Evolutionary conservation across 2,888 invertebrate species (phyloP).

Genomic region (Dolomedes plantarius): DNA sequence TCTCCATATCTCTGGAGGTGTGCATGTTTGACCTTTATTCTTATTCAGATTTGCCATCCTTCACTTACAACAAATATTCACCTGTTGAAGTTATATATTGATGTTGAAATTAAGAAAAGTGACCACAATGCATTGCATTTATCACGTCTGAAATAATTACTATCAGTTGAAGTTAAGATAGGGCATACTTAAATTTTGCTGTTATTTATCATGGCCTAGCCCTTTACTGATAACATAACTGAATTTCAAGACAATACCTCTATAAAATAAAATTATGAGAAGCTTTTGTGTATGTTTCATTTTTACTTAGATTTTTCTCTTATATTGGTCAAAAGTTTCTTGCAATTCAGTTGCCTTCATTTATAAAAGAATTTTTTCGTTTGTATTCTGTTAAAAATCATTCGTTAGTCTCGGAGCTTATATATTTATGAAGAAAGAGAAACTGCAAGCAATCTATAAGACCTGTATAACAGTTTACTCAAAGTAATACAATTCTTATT

Average conservation of each 20-base stretch:
- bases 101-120: constrained; percentile 7
- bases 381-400: too few species aligned
- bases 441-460: too few species aligned
- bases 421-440: too few species aligned
- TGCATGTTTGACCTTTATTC: neutral
- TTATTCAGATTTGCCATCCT: neutral
- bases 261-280: constrained; percentile 57
- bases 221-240: constrained; percentile 46
- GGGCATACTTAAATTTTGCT: constrained; percentile 30
- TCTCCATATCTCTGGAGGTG: too few species aligned
- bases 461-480: too few species aligned
- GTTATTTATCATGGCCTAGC: constrained; percentile 59
- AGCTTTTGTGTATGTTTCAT: constrained; percentile 6
- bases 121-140: constrained; percentile 28
- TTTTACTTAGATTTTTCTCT: too few species aligned
- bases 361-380: too few species aligned
- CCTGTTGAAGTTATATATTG: neutral
- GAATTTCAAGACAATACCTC: constrained; percentile 48
- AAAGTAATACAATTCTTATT: too few species aligned
- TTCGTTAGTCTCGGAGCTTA: too few species aligned
- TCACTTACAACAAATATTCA: neutral
- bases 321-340: too few species aligned
- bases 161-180: neutral
- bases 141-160: neutral
- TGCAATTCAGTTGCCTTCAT: too few species aligned